Evolutionary conservation across 2,113 vertebrate species (phyloP).

Genomic region (Gambusia affinis): DNA sequence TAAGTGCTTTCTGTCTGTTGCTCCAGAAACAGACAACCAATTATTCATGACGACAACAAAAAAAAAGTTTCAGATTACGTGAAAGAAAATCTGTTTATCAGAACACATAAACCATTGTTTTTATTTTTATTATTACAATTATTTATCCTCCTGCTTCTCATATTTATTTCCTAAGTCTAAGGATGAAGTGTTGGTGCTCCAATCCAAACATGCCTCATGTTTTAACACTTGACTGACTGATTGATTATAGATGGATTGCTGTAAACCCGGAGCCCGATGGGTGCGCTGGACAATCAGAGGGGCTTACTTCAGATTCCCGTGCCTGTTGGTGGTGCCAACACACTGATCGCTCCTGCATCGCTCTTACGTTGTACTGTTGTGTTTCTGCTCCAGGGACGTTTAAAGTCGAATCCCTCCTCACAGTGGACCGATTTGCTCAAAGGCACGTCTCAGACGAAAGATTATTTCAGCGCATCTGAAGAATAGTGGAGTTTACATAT

Average conservation of each 20-base stretch:
- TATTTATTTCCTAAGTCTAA: constrained; percentile 46
- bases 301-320: constrained; percentile 65
- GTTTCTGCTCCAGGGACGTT: no score
- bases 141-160: constrained; percentile 48
- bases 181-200: constrained; percentile 66
- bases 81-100: constrained; percentile 62
- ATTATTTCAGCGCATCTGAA: not conserved
- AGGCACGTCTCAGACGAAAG: not conserved
- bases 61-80: constrained; percentile 4
- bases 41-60: constrained; percentile 37
- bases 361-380: no score
- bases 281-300: constrained; percentile 76
- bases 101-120: constrained; percentile 39
- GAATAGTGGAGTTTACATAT: not conserved
- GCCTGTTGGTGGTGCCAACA: constrained; percentile 63
- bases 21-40: constrained; percentile 45
- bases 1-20: constrained; percentile 62
- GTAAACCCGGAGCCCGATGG: constrained; percentile 53
- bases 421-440: constrained; percentile 1
- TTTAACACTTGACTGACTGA: constrained; percentile 20
- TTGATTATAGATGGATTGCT: constrained; percentile 12
- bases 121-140: constrained; percentile 11
- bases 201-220: constrained; percentile 61
- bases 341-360: constrained; percentile 15
- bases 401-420: not conserved